A percentile compares a stretch with the other conserved stretches of the same genome.
Evolutionary conservation across 2,113 vertebrate species (phyloP).

Genomic region (Vidua chalybeata): DNA sequence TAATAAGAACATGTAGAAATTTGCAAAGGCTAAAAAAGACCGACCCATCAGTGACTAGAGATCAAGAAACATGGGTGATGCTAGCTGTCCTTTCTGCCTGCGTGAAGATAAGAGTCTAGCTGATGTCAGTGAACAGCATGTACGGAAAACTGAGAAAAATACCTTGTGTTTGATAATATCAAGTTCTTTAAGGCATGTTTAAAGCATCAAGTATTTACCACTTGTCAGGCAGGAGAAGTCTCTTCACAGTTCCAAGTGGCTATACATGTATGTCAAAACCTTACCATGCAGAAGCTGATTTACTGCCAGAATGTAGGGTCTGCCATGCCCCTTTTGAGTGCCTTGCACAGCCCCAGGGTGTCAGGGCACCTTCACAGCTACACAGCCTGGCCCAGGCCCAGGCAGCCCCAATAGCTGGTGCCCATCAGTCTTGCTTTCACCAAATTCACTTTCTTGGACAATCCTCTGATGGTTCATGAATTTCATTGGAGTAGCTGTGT

Average conservation of each 20-base stretch:
- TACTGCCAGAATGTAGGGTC: background rate
- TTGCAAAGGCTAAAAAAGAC: background rate
- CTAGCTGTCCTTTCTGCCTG: background rate
- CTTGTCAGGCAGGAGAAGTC: background rate
- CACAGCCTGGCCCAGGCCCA: background rate
- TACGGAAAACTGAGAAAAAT: background rate
- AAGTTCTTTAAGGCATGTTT: background rate
- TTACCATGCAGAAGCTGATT: background rate
- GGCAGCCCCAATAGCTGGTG: background rate
- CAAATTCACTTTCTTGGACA: background rate
- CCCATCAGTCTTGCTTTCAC: background rate
- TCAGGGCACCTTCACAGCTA: background rate
- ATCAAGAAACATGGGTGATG: background rate
- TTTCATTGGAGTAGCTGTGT: background rate
- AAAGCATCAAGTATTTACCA: background rate
- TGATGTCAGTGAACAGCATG: background rate
- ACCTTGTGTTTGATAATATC: background rate
- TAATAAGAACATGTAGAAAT: background rate
- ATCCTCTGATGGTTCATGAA: background rate
- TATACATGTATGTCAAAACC: background rate
- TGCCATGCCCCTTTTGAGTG: background rate
- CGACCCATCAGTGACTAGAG: fast-evolving
- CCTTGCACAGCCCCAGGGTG: fast-evolving
- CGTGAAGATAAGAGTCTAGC: background rate
- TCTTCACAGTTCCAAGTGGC: background rate